Conservation (phyloP, 2,888 invertebrate genomes). For the Zonitis immaculata region DNA sequence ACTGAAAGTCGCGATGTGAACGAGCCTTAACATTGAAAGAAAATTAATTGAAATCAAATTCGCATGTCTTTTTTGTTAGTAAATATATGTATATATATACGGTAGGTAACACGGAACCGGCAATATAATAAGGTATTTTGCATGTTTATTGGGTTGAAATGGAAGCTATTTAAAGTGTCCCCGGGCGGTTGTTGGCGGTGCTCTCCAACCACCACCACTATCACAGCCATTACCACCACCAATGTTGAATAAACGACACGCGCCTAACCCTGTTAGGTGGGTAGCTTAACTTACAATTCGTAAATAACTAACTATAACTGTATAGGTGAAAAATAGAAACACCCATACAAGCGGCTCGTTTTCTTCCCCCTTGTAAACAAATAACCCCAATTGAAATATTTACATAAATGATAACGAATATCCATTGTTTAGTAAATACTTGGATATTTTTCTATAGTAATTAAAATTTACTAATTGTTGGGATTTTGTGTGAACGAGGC, state of each 20-base stretch:
- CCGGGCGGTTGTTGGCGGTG: slow-evolving; percentile 36
- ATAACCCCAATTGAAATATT: background rate
- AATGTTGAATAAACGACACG: slow-evolving; percentile 27
- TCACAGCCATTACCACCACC: slow-evolving; percentile 6
- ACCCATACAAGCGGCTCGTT: slow-evolving; percentile 17
- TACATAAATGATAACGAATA: no score
- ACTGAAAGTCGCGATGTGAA: no score
- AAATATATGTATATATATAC: no score
- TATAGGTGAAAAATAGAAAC: background rate
- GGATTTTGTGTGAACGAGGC: background rate
- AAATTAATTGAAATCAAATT: background rate
- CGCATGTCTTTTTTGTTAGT: no score
- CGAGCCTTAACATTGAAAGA: no score
- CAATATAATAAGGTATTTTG: slow-evolving; percentile 51
- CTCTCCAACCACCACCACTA: slow-evolving; percentile 6
- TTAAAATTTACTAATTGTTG: no score
- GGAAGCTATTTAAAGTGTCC: slow-evolving; percentile 51
- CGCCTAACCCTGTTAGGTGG: slow-evolving; percentile 40
- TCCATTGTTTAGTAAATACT: no score
- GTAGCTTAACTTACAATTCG: slow-evolving; percentile 8
- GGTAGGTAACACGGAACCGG: background rate
- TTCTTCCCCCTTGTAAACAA: slow-evolving; percentile 9
- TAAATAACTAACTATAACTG: no score
- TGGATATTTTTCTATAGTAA: no score
- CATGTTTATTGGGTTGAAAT: slow-evolving; percentile 52